phyloP scores from a whole-genome alignment of 2,888 invertebrate species.

The Drosophila hawaiiensis region DNA sequence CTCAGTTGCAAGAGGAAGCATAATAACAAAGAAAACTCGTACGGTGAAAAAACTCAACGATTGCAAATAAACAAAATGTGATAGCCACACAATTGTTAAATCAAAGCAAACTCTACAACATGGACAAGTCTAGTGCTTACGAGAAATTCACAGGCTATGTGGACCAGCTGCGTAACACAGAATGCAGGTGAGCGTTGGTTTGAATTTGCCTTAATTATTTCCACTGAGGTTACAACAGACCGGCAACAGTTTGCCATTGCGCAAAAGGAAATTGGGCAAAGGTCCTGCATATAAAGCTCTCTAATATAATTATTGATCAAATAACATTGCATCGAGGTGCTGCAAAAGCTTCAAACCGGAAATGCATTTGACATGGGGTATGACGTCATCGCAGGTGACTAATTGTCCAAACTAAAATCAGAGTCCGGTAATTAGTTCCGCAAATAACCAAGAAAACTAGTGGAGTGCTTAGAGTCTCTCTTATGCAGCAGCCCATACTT shows the following conservation, averaged over 20 bases:
- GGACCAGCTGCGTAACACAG: slow-evolving; percentile 84
- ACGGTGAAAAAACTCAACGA: slow-evolving; percentile 8
- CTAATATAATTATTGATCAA: slow-evolving; percentile 21
- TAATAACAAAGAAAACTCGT: slow-evolving; percentile 59
- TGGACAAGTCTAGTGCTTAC: slow-evolving; percentile 82
- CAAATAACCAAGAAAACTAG: neutral
- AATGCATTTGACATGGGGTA: slow-evolving; percentile 11
- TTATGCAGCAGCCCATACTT: neutral
- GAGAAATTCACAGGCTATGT: slow-evolving; percentile 82
- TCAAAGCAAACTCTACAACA: slow-evolving; percentile 33
- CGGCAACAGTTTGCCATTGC: slow-evolving; percentile 70
- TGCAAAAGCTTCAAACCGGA: neutral
- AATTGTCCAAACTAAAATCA: neutral
- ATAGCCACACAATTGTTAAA: slow-evolving; percentile 18
- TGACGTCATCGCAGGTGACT: slow-evolving; percentile 49
- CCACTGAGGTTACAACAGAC: slow-evolving; percentile 38
- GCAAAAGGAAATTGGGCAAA: slow-evolving; percentile 24
- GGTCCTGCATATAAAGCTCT: neutral
- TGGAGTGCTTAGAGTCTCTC: neutral
- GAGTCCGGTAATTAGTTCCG: neutral
- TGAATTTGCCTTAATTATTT: slow-evolving; percentile 5
- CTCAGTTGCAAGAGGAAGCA: slow-evolving; percentile 48
- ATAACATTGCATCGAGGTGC: neutral
- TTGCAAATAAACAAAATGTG: slow-evolving; percentile 50
- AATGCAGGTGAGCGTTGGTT: slow-evolving; percentile 83